A percentile compares a stretch with the other conserved stretches of the same genome.
phyloP scores from a whole-genome alignment of 2,113 vertebrate species.

The Sceloporus undulatus region DNA sequence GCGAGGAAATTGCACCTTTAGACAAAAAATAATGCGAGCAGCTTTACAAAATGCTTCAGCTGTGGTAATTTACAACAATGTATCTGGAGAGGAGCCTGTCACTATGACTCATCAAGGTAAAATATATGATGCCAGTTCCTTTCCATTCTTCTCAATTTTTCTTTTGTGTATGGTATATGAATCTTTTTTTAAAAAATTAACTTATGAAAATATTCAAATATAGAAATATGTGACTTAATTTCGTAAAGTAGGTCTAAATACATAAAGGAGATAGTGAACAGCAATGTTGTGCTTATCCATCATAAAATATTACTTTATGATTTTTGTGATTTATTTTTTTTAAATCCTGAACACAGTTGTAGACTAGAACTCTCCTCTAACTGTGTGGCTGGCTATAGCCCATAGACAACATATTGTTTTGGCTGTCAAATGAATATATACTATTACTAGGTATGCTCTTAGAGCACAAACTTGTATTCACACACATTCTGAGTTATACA shows the following conservation, averaged over 20 bases:
- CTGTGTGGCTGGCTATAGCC: background rate
- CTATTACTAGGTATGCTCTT: too few relatives aligned
- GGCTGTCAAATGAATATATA: too few relatives aligned
- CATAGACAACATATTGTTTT: too few relatives aligned
- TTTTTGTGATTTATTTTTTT: background rate
- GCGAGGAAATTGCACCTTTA: constrained; percentile 96
- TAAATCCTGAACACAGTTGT: background rate
- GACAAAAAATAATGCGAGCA: constrained; percentile 95
- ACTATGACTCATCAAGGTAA: constrained; percentile 98
- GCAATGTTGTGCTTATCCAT: background rate
- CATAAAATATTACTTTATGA: background rate
- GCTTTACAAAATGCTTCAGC: constrained; percentile 92
- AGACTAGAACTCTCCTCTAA: background rate
- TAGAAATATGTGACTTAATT: background rate
- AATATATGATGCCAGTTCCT: constrained; percentile 22
- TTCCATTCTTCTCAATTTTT: background rate
- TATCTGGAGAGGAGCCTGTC: constrained; percentile 91
- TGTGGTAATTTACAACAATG: constrained; percentile 97
- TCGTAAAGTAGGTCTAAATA: background rate
- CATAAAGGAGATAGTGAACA: background rate
- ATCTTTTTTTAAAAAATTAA: background rate
- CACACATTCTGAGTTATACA: too few relatives aligned
- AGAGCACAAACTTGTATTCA: too few relatives aligned
- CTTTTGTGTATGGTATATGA: background rate
- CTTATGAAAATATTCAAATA: background rate